A percentile compares a stretch with the other conserved stretches of the same genome.
These are phyloP conservation scores for Tricholaema leucomelas DNA, from an alignment of 2,113 vertebrate species.

Conservation along the genomic window DNA sequence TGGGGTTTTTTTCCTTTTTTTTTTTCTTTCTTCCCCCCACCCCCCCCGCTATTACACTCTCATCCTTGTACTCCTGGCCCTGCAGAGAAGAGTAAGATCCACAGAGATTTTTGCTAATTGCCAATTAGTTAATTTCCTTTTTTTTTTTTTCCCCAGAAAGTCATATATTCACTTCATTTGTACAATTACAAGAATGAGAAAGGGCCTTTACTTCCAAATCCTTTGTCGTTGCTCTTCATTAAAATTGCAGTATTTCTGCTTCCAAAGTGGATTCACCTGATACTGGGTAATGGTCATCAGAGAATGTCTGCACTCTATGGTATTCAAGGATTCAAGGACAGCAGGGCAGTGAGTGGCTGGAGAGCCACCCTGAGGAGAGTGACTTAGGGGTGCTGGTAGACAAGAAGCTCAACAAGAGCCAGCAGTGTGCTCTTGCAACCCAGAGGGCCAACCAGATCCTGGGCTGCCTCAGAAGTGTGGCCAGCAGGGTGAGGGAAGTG, in stretches of 20 bases:
- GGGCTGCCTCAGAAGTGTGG: too few species aligned
- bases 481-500: too few species aligned
- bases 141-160: neutral
- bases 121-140: neutral
- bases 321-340: too few species aligned
- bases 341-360: too few species aligned
- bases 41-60: neutral
- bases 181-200: neutral
- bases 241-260: neutral
- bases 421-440: too few species aligned
- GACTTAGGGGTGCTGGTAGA: too few species aligned
- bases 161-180: neutral
- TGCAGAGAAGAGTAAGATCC: neutral
- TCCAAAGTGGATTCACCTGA: neutral
- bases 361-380: too few species aligned
- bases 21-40: neutral
- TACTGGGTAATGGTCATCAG: neutral
- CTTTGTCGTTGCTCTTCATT: neutral
- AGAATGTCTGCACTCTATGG: neutral
- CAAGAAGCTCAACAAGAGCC: too few species aligned
- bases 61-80: neutral
- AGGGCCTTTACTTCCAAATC: neutral
- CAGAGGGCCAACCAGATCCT: too few species aligned
- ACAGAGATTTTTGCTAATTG: neutral
- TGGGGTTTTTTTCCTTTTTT: rapidly evolving